A percentile compares a stretch with the other conserved stretches of the same genome.
phyloP scores from a whole-genome alignment of 2,888 invertebrate genomes.

The Byasa hedistus region DNA sequence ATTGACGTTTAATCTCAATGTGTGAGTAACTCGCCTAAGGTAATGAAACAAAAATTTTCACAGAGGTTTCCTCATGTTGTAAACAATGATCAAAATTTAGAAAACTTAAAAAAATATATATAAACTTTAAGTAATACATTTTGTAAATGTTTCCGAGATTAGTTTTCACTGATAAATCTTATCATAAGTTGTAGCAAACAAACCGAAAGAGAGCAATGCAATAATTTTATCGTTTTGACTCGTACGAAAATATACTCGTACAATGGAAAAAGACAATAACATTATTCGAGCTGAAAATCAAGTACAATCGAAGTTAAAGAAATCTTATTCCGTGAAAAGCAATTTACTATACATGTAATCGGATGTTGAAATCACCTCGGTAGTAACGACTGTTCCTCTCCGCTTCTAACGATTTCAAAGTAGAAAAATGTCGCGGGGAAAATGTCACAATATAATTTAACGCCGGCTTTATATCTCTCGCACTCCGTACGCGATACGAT shows the following conservation, averaged over 20 bases:
- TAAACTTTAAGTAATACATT: not conserved
- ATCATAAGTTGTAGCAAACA: not conserved
- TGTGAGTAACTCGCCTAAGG: too few relatives aligned
- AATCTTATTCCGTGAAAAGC: slow-evolving; percentile 26
- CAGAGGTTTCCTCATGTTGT: not conserved
- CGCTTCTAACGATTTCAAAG: slow-evolving; percentile 44
- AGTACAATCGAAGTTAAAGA: slow-evolving; percentile 27
- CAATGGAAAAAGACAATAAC: not conserved
- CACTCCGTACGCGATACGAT: slow-evolving; percentile 13
- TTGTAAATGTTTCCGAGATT: too few relatives aligned
- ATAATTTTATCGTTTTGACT: not conserved
- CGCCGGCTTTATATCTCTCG: slow-evolving; percentile 45
- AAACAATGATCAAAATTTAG: not conserved
- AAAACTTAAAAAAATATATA: too few relatives aligned
- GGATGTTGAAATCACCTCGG: slow-evolving; percentile 31
- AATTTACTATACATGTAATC: slow-evolving; percentile 31
- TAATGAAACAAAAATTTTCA: too few relatives aligned
- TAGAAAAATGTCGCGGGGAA: slow-evolving; percentile 56
- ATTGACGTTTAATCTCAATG: too few relatives aligned
- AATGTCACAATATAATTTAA: slow-evolving; percentile 53
- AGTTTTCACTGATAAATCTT: not conserved
- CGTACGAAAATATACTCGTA: not conserved
- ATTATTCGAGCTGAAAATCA: slow-evolving; percentile 16
- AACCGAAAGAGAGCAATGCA: not conserved
- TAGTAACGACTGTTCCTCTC: slow-evolving; percentile 40